Conservation (phyloP, 92 coral and sea anemone genomes). For the Porites divaricata region DNA sequence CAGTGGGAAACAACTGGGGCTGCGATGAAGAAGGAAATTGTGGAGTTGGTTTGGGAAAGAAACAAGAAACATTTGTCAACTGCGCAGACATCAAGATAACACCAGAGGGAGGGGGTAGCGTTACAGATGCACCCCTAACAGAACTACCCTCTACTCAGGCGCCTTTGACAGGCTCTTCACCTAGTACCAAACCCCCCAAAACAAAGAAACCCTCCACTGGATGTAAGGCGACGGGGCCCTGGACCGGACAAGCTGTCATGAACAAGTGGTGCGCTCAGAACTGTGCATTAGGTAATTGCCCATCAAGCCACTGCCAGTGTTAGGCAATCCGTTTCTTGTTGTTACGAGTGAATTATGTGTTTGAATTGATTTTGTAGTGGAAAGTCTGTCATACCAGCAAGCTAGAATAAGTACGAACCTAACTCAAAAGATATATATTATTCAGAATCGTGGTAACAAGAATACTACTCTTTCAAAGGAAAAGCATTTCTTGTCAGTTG, state of each 20-base stretch:
- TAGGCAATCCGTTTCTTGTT: not conserved
- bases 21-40: constrained; percentile 66
- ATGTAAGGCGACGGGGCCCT: constrained; percentile 66
- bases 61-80: constrained; percentile 78
- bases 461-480: too few relatives aligned
- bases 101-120: constrained; percentile 21
- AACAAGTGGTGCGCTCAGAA: constrained; percentile 72
- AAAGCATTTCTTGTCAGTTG: too few relatives aligned
- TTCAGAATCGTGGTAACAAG: too few relatives aligned
- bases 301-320: constrained; percentile 64
- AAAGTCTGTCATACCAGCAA: too few relatives aligned
- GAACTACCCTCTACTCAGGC: not conserved
- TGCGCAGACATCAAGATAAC: constrained; percentile 71
- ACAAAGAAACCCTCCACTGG: constrained; percentile 1
- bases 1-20: constrained; percentile 93
- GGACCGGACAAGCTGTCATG: constrained; percentile 61
- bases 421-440: too few relatives aligned
- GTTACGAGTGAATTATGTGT: not conserved
- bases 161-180: not conserved
- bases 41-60: constrained; percentile 68
- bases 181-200: not conserved
- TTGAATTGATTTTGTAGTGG: too few relatives aligned
- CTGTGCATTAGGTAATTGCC: constrained; percentile 67
- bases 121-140: not conserved
- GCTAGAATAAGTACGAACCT: too few relatives aligned